phyloP scores from a whole-genome alignment of 2,113 vertebrate genomes.

The Campylomormyrus tamandua region DNA sequence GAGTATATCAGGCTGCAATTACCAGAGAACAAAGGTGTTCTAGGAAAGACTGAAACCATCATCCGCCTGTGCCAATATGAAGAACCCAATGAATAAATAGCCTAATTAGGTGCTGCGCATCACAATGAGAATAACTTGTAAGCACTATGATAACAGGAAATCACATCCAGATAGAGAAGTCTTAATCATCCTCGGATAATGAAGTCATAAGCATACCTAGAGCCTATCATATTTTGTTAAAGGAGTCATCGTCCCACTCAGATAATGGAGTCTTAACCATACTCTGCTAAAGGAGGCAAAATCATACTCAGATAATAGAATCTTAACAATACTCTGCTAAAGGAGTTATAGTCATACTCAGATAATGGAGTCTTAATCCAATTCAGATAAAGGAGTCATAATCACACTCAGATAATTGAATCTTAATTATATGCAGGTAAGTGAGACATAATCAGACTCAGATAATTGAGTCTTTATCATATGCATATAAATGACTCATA shows the following conservation, averaged over 20 bases:
- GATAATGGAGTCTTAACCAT: not conserved
- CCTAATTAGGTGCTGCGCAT: not conserved
- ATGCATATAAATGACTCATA: not conserved
- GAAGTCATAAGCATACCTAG: not conserved
- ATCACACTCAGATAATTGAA: not conserved
- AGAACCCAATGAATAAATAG: not conserved
- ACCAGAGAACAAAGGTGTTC: not conserved
- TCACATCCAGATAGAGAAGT: not conserved
- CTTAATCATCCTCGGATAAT: not conserved
- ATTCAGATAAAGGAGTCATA: not conserved
- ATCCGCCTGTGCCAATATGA: not conserved
- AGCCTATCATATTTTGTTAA: not conserved
- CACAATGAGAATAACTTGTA: not conserved
- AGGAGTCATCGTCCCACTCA: not conserved
- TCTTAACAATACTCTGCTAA: not conserved
- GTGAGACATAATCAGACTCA: not conserved
- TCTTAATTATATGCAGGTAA: not conserved
- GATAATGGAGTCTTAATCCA: not conserved
- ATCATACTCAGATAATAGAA: not conserved
- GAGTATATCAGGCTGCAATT: not conserved
- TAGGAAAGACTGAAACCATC: not conserved
- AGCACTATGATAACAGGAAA: not conserved
- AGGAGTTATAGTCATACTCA: not conserved
- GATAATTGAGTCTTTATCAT: not conserved
- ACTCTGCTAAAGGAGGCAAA: not conserved